Evolutionary conservation across 2,888 invertebrate genomes (phyloP), one percentile per base, ranked within the genome.

Genomic region (Stictocephala bisonia): DNA sequence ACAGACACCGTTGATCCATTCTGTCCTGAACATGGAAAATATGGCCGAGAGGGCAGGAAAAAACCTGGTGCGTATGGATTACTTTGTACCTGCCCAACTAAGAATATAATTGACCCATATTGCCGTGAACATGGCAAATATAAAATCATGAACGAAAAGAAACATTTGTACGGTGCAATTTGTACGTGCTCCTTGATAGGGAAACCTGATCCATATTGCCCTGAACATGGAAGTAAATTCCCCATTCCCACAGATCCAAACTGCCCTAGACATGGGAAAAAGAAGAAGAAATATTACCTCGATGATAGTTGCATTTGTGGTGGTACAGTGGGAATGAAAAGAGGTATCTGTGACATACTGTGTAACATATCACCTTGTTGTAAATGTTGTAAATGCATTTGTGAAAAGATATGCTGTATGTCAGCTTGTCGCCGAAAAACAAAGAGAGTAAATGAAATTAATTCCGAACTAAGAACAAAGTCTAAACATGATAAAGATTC

Each of bases 81-180:
- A 11, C 31, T 58, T 15, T 58, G 58, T 13, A 58, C 58, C 1
- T 58, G 58, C 18, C 58, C 58, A 2, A 58, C 27, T 20, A 31
- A 2, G 18, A 58, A n/a, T 7, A 27, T 31, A 2, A 2, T 31
- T 11, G 58, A 58, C 58, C 58, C 58, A 3, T 58, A 58, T 15
- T 58, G 58, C 31, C 24, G 58, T 6, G 58, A 58, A 18, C 58
- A 58, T 20, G 58, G 58, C 2, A 58, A 20, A n/a, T 58, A 31
- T 35, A 58, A 58, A 26, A 29, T 31, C 9, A 26, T 18, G 18
- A 9, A 20, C 1, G 2, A 6, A 13, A 58, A 58, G 13, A n/a
- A 27, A 3, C 4, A 29, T 3, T 20, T 6, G 18, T n/a, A 31
- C 31, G 2, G 6, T 27, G 58, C 31, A 6, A 1, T 58, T 11